Evolutionary conservation across 2,113 vertebrate genomes (phyloP).

Genomic region (Balaeniceps rex): DNA sequence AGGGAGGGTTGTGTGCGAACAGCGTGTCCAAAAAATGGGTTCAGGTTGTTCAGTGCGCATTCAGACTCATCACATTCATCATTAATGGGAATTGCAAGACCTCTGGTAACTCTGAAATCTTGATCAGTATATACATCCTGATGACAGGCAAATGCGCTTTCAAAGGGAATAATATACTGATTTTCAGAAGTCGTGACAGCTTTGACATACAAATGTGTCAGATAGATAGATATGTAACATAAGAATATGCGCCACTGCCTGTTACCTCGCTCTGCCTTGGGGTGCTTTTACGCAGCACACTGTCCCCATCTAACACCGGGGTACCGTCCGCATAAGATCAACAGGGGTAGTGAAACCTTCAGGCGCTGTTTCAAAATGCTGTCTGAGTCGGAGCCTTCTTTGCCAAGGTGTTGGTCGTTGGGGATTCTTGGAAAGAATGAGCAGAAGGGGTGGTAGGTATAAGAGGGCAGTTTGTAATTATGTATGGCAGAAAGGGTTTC

Average conservation of each 20-base stretch:
- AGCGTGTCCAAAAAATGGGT: neutral
- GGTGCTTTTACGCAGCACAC: neutral
- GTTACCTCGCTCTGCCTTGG: neutral
- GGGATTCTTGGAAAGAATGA: neutral
- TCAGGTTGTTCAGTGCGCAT: neutral
- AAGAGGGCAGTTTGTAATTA: neutral
- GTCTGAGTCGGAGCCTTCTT: neutral
- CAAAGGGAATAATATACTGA: neutral
- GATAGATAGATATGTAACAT: neutral
- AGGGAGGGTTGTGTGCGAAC: neutral
- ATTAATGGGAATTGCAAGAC: neutral
- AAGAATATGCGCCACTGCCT: neutral
- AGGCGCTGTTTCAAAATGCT: neutral
- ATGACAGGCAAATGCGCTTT: neutral
- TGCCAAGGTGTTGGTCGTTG: neutral
- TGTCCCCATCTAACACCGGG: neutral
- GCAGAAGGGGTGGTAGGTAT: neutral
- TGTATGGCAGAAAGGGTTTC: neutral
- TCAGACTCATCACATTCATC: neutral
- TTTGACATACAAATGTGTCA: neutral
- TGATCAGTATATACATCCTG: neutral
- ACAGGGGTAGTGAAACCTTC: neutral
- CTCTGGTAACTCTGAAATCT: neutral
- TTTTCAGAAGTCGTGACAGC: slow-evolving; percentile 12
- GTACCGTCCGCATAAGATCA: neutral